Percentiles rank a stretch among this genome's conserved stretches.
These are phyloP conservation scores for Bryconaethiops microstoma DNA, from an alignment of 2,797 vertebrate genomes.

Conservation along the genomic window DNA sequence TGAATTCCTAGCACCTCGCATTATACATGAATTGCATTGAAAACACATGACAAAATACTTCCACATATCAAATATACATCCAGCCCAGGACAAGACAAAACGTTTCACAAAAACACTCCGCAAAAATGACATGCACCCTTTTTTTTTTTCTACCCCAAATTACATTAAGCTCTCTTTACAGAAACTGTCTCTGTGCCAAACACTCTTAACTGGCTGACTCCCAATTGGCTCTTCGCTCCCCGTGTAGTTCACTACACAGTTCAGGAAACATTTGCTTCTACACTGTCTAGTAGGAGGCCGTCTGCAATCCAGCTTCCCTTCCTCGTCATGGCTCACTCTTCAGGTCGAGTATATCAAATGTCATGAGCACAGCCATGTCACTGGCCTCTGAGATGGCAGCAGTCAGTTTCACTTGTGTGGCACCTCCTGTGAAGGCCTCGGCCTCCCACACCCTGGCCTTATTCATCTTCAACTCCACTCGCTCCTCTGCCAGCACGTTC, in stretches of 20 bases:
- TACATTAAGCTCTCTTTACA: neutral
- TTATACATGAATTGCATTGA: neutral
- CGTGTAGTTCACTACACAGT: neutral
- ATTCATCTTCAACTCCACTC: conserved; percentile 72
- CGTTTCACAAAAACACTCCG: neutral
- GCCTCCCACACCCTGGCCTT: conserved; percentile 81
- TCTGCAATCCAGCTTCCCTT: neutral
- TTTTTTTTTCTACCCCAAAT: neutral
- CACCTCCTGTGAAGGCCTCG: conserved; percentile 66
- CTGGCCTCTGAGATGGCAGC: conserved; percentile 63
- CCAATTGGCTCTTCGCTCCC: neutral
- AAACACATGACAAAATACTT: neutral
- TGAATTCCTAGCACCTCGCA: neutral
- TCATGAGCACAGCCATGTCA: conserved; percentile 79
- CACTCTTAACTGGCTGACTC: neutral
- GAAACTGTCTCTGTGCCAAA: neutral
- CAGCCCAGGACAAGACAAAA: neutral
- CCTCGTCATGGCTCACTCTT: conserved; percentile 58
- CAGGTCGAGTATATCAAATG: conserved; percentile 72
- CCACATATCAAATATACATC: neutral
- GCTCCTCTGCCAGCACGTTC: conserved; percentile 72
- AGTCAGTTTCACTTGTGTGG: conserved; percentile 71
- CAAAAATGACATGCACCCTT: neutral
- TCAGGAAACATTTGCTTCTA: neutral
- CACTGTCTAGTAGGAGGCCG: too few relatives aligned